Percentiles rank a stretch among this genome's conserved stretches.
Evolutionary conservation across 2,888 invertebrate species (phyloP).

Genomic region (Coecobrya sp.): DNA sequence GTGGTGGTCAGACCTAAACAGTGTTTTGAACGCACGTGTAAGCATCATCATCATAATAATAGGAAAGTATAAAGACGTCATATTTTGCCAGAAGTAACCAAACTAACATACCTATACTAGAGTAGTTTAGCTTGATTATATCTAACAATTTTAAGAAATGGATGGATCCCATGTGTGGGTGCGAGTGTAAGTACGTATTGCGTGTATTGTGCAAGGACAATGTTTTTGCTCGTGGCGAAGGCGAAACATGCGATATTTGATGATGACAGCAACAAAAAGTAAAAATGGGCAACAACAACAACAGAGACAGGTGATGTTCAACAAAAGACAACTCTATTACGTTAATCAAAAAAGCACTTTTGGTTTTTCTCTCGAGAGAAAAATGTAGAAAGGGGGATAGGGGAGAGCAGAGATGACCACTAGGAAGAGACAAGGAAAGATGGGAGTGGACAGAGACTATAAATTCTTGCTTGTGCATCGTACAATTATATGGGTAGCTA

Average conservation of each 20-base stretch:
- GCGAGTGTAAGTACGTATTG: background rate
- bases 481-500: background rate
- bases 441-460: background rate
- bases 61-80: background rate
- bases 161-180: background rate
- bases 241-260: background rate
- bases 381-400: background rate
- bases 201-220: background rate
- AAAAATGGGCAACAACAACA: constrained; percentile 15
- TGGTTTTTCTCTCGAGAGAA: background rate
- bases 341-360: constrained; percentile 45
- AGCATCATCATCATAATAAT: constrained; percentile 24
- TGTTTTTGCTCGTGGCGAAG: constrained; percentile 9
- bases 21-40: constrained; percentile 51
- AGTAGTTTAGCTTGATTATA: background rate
- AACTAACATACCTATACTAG: background rate
- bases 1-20: background rate
- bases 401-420: background rate
- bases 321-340: constrained; percentile 36
- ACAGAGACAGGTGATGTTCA: constrained; percentile 19
- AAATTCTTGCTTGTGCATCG: background rate
- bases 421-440: background rate
- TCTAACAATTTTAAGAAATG: constrained; percentile 2
- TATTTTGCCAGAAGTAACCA: background rate
- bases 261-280: constrained; percentile 12